phyloP scores from a whole-genome alignment of 2,113 vertebrate species.

The Pyrgilauda ruficollis region DNA sequence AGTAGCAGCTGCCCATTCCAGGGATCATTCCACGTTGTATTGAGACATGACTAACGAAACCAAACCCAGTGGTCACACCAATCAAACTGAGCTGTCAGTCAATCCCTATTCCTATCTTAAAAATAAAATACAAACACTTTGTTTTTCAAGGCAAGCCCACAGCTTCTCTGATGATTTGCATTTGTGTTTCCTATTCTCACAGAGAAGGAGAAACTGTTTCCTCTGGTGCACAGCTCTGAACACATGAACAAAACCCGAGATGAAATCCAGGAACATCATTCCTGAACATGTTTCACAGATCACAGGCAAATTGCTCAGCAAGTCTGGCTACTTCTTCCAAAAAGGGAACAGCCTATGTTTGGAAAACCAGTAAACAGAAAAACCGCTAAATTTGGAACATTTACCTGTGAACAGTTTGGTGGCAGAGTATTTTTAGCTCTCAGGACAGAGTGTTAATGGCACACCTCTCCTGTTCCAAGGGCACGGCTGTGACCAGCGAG shows the following conservation, averaged over 20 bases:
- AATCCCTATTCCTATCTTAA: not conserved
- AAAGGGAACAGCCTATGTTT: not conserved
- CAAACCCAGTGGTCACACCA: not conserved
- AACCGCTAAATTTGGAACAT: slow-evolving; percentile 1
- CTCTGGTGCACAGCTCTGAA: not conserved
- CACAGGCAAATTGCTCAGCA: not conserved
- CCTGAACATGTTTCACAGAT: not conserved
- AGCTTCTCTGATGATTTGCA: not conserved
- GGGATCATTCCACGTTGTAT: not conserved
- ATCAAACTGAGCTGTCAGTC: not conserved
- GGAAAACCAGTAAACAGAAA: not conserved
- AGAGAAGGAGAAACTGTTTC: not conserved
- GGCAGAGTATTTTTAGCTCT: not conserved
- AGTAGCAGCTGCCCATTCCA: not conserved
- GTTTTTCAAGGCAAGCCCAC: not conserved
- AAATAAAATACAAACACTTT: not conserved
- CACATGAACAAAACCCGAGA: not conserved
- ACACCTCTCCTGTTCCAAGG: slow-evolving; percentile 29
- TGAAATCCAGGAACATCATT: not conserved
- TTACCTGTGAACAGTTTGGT: slow-evolving; percentile 16
- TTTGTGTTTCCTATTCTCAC: not conserved
- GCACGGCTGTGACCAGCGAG: not conserved
- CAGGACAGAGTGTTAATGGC: not conserved
- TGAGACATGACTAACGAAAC: not conserved
- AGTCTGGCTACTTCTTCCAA: not conserved